A percentile compares a stretch with the other conserved stretches of the same genome.
These are phyloP conservation scores for Lichenostomus cassidix DNA, from an alignment of 2,113 vertebrate species.

Conservation along the genomic window DNA sequence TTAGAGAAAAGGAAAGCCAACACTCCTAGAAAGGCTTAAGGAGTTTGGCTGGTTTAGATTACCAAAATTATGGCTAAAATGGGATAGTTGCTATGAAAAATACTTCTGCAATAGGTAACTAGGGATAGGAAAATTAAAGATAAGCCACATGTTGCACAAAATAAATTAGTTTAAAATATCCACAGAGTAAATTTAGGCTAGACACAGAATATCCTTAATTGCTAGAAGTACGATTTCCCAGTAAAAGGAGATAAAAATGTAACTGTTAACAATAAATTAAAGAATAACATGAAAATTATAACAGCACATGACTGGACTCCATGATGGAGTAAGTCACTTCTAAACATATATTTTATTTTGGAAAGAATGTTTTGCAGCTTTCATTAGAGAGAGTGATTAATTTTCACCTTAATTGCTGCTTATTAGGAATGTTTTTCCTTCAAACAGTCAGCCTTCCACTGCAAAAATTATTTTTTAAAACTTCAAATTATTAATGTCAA, in stretches of 20 bases:
- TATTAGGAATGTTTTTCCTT: background rate
- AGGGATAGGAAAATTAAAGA: background rate
- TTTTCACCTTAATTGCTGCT: background rate
- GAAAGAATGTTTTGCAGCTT: background rate
- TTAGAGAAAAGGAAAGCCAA: background rate
- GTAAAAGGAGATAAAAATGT: background rate
- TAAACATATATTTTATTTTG: background rate
- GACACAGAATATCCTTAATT: background rate
- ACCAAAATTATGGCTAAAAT: background rate
- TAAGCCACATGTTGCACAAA: background rate
- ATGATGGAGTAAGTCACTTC: background rate
- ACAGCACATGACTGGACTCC: background rate
- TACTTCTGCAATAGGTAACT: background rate
- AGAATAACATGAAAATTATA: background rate
- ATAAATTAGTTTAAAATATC: background rate
- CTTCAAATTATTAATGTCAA: background rate
- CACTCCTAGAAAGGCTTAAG: background rate
- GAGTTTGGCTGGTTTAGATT: background rate
- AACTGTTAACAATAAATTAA: background rate
- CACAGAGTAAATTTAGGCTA: background rate
- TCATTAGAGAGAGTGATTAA: background rate
- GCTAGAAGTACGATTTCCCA: background rate
- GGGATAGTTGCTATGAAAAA: background rate
- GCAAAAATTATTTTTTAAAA: background rate
- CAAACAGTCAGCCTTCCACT: background rate